Evolutionary conservation across 2,797 vertebrate genomes (phyloP), one percentile per base, ranked within the genome.

Genomic region (Malurus splendens): DNA sequence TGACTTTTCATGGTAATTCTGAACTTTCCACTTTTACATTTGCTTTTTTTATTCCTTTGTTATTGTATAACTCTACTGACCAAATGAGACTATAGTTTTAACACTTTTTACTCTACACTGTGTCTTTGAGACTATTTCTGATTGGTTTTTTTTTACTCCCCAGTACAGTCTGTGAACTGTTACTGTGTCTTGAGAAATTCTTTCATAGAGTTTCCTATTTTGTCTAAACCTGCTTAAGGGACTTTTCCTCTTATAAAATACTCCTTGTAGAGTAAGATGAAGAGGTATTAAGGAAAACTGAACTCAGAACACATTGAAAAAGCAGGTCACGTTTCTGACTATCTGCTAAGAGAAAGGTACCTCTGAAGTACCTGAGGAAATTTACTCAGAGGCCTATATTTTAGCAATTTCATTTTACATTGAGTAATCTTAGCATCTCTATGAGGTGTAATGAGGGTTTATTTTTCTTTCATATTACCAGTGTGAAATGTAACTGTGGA

Each of bases 401-500:
- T 18, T 38, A 30, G 9, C 4, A 27, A 8, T 36, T 41, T 48
- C 77, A 38, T 75, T 68, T 76, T 23, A n/a, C 22, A 28, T 0
- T 18, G 7, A 61, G 5, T 14, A 59, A 44, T n/a, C 19, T 75
- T 59, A 73, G 3, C 14, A 62, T 39, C 16, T 59, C 12, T 62
- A 0, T 18, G 12, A 36, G 5, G 5, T 47, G 6, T 36, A 41
- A 23, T 55, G 33, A 59, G 48, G 2, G 2, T 48, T 3, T 45
- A 16, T 45, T 51, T 9, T 3, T 48, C 8, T 68, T 19, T 41
- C 4, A 55, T 28, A 51, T 3, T 38, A 19, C 18, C 33, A 51
- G 6, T 10, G 5, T 27, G 36, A 41, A 78, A 47, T 36, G 8
- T 44, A 44, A 54, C 42, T 82, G 55, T 33, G 10, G 5, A 55